Percentiles rank a stretch among this genome's conserved stretches.
These are phyloP conservation scores for Blastobasis adustella DNA, from an alignment of 2,888 invertebrate genomes.

Conservation along the genomic window DNA sequence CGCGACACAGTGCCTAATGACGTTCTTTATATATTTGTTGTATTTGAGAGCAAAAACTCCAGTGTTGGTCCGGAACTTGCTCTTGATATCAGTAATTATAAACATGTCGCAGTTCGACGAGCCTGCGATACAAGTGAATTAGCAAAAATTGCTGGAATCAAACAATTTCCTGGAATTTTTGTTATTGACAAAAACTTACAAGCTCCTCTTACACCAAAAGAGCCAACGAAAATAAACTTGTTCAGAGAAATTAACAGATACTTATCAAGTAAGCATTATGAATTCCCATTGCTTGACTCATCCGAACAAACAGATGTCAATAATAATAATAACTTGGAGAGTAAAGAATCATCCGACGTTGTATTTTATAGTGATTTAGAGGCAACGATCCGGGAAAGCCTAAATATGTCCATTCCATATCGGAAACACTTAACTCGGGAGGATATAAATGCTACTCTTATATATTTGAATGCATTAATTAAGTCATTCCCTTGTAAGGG, in stretches of 20 bases:
- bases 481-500: slow-evolving; percentile 19
- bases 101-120: slow-evolving; percentile 73
- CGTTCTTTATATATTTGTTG: slow-evolving; percentile 75
- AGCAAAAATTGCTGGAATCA: slow-evolving; percentile 55
- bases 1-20: slow-evolving; percentile 67
- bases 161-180: slow-evolving; percentile 71
- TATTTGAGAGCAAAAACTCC: slow-evolving; percentile 79
- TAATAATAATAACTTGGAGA: slow-evolving; percentile 24
- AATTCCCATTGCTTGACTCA: slow-evolving; percentile 41
- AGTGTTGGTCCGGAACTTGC: slow-evolving; percentile 79
- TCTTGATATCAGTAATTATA: slow-evolving; percentile 77
- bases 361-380: too few species aligned
- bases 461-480: too few species aligned
- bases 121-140: slow-evolving; percentile 74
- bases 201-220: slow-evolving; percentile 46
- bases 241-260: slow-evolving; percentile 67
- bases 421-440: too few species aligned
- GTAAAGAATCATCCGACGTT: slow-evolving; percentile 12
- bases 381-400: too few species aligned
- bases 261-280: slow-evolving; percentile 61
- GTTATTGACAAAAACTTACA: slow-evolving; percentile 56
- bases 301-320: slow-evolving; percentile 21
- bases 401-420: too few species aligned
- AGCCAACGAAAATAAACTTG: slow-evolving; percentile 55
- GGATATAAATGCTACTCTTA: too few species aligned